Evolutionary conservation across 2,113 vertebrate species (phyloP), one percentile per base, ranked within the genome.

Genomic region (Planiliza haematocheilus): DNA sequence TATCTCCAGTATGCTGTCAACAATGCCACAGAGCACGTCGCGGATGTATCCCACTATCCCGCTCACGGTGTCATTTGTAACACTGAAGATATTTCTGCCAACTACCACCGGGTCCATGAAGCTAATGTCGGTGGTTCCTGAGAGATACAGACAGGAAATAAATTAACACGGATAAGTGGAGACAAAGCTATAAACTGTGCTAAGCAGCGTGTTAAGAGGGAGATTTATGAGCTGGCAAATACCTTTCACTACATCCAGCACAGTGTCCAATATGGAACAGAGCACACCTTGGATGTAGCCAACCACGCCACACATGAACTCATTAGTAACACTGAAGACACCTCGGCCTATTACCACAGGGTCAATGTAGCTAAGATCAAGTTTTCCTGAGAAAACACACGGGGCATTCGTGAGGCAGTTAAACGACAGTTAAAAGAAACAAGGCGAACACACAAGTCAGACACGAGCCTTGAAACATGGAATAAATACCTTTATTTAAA

Each of bases 91-190:
- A 9, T 72, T 53, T 66, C 87, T 85, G 67, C 90, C 90, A 1
- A 90, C 21, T 0, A 79, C 51, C 37, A 89, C 88, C 1, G 90
- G 91, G 48, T 92, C 83, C 4, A 89, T 76, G 59, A 77, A 84
- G 61, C 78, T 88, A 7, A 91, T 1, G 46, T 90, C 85, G 4
- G 36, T 13, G 4, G 51, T 77, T 83, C 88, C 91, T 92, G 64
- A 43, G 52, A 37, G 70, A 56, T 61, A 62, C 0, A 67, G 74
- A 52, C 0, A 53, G 4, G 21, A 45, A 45, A 51, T 0, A 12
- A 39, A 38, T 8, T 10, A 5, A 7, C 1, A 34, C 9, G 16
- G 10, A 7, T 38, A 68, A 30, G 24, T 30, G 24, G 24, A 63
- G 42, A 10, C 11, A 46, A 10, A 24, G 8, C 8, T 7, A 7